Percentiles rank a stretch among this genome's conserved stretches.
These are phyloP conservation scores for Julus scanicus DNA, from an alignment of 2,888 invertebrate species.

Conservation along the genomic window DNA sequence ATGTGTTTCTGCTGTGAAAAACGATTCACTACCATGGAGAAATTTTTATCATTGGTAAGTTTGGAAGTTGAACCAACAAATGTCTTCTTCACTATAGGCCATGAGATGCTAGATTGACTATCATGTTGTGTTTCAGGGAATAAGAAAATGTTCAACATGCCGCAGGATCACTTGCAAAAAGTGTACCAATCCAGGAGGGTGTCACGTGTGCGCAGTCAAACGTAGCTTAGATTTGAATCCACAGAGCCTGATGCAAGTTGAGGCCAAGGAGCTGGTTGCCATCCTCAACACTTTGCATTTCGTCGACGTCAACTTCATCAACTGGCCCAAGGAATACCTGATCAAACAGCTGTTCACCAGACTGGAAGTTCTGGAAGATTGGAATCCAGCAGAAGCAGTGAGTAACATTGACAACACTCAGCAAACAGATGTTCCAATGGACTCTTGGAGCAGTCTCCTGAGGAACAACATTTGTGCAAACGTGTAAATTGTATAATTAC, in stretches of 20 bases:
- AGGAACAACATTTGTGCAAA: background rate
- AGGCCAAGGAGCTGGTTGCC: conserved; percentile 27
- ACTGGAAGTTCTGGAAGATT: background rate
- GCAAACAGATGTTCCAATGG: background rate
- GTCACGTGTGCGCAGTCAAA: conserved; percentile 20
- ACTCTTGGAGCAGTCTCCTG: background rate
- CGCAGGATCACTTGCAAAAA: background rate
- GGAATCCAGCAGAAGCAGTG: conserved; percentile 36
- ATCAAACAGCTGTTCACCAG: conserved; percentile 10
- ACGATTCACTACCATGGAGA: background rate
- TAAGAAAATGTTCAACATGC: background rate
- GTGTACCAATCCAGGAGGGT: background rate
- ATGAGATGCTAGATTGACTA: too few relatives aligned
- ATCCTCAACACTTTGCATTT: conserved; percentile 30
- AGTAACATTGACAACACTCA: background rate
- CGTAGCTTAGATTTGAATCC: background rate
- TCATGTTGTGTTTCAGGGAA: background rate
- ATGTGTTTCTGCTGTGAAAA: conserved; percentile 12
- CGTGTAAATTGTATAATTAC: too few relatives aligned
- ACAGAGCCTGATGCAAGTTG: background rate
- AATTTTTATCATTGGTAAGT: background rate
- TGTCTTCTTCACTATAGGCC: too few relatives aligned
- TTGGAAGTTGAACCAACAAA: too few relatives aligned
- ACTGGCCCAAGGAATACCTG: conserved; percentile 37
- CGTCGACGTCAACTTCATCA: conserved; percentile 10